Evolutionary conservation across 2,113 vertebrate species (phyloP).

Genomic region (Meleagris gallopavo): DNA sequence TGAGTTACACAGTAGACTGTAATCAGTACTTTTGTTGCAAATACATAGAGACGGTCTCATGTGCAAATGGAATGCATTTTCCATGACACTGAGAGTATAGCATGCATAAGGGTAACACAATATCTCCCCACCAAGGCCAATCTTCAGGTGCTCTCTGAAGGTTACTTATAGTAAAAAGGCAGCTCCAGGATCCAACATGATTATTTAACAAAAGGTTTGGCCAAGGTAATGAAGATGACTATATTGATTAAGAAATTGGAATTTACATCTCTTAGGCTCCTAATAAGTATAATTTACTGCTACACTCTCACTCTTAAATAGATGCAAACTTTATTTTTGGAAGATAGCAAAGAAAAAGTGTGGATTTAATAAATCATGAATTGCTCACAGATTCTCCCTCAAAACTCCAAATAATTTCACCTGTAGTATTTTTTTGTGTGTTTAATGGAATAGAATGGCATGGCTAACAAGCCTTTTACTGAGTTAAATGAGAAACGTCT

Average conservation of each 20-base stretch:
- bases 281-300: neutral
- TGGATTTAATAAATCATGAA: neutral
- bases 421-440: neutral
- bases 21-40: neutral
- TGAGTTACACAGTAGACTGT: neutral
- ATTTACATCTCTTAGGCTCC: neutral
- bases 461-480: neutral
- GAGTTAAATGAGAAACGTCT: neutral
- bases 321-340: neutral
- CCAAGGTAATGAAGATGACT: neutral
- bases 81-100: neutral
- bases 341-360: neutral
- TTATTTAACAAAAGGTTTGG: neutral
- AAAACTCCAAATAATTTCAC: neutral
- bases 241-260: neutral
- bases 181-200: neutral
- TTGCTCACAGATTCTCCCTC: neutral
- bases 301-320: neutral
- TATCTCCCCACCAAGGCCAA: neutral
- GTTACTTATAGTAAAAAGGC: neutral
- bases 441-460: neutral
- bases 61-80: rapidly evolving
- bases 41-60: neutral
- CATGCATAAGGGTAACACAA: neutral
- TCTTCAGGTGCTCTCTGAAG: neutral